phyloP scores from a whole-genome alignment of 1,140 invertebrate species.

The Rhysida immarginata region DNA sequence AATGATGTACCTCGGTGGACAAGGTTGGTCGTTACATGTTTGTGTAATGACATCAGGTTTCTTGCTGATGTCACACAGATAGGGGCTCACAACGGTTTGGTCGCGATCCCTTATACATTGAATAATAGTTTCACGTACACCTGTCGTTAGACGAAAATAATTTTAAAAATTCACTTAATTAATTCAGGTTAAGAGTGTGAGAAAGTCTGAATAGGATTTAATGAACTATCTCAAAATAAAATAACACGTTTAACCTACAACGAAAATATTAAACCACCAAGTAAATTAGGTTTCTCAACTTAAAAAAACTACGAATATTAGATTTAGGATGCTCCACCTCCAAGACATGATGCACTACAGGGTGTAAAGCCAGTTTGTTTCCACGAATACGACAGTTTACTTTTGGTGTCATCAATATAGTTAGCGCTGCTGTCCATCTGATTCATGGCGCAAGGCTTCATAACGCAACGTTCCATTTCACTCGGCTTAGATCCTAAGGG shows the following conservation, averaged over 20 bases:
- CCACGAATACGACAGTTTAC: conserved; percentile 30
- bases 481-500: conserved; percentile 53
- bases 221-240: no score
- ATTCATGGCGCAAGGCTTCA: conserved; percentile 48
- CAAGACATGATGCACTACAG: conserved; percentile 86
- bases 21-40: conserved; percentile 84
- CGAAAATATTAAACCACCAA: no score
- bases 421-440: conserved; percentile 12
- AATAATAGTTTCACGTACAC: conserved; percentile 72
- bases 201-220: no score
- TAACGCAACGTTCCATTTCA: conserved; percentile 57
- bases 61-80: conserved; percentile 60
- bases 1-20: conserved; percentile 34
- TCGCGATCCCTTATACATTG: conserved; percentile 76
- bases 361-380: conserved; percentile 45
- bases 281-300: no score
- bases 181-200: no score
- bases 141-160: no score
- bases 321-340: conserved; percentile 40
- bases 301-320: no score
- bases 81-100: conserved; percentile 62
- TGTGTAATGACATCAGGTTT: conserved; percentile 76
- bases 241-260: no score
- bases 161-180: no score
- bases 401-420: conserved; percentile 11